phyloP scores from a whole-genome alignment of 2,797 vertebrate genomes.

The Nasua narica region DNA sequence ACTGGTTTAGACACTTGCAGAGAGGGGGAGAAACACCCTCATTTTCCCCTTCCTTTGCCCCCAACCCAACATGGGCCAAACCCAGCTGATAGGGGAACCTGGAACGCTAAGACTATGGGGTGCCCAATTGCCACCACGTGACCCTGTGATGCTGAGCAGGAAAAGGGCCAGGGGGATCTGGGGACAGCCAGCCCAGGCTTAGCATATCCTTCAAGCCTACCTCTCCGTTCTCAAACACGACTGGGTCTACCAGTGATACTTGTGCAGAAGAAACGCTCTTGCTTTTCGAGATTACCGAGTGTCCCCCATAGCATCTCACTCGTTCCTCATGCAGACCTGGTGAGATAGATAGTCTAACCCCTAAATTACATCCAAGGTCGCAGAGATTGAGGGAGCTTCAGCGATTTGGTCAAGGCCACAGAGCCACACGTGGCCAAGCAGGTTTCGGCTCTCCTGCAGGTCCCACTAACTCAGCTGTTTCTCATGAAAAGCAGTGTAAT shows the following conservation, averaged over 20 bases:
- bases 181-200: background rate
- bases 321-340: background rate
- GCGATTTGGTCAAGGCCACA: background rate
- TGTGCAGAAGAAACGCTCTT: background rate
- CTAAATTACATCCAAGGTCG: background rate
- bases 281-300: background rate
- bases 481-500: background rate
- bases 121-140: background rate
- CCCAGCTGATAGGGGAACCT: background rate
- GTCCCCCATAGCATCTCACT: background rate
- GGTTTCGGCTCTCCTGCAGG: background rate
- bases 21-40: background rate
- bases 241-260: background rate
- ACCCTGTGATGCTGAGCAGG: background rate
- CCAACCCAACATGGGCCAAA: background rate
- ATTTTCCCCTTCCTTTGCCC: background rate
- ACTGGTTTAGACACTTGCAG: background rate
- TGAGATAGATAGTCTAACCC: background rate
- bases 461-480: background rate
- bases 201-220: background rate
- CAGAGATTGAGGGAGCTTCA: background rate
- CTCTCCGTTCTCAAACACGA: background rate
- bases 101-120: background rate
- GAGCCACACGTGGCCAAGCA: rapidly evolving
- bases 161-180: background rate